A percentile compares a stretch with the other conserved stretches of the same genome.
Evolutionary conservation across 2,888 invertebrate genomes (phyloP).

Genomic region (Drosophila anceps): DNA sequence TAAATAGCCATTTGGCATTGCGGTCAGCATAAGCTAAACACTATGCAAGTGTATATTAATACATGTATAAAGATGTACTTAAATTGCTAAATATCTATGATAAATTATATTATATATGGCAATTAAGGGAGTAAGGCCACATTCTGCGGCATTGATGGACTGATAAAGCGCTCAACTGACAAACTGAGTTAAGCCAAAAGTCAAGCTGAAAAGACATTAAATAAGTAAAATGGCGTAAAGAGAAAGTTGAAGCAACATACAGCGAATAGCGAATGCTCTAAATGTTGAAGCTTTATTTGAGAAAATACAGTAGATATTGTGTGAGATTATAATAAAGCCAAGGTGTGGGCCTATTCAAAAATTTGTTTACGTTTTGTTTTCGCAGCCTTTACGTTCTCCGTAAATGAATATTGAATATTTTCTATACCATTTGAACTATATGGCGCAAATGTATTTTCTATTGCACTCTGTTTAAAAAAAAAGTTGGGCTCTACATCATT

Average conservation of each 20-base stretch:
- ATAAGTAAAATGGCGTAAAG: background rate
- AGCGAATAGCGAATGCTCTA: conserved; percentile 2
- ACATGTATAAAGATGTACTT: background rate
- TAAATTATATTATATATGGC: conserved; percentile 21
- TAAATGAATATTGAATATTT: no score
- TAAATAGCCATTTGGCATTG: conserved; percentile 35
- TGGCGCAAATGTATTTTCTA: no score
- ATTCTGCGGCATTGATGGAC: conserved; percentile 27
- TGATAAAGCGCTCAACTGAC: conserved; percentile 23
- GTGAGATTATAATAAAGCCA: background rate
- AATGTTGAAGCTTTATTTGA: background rate
- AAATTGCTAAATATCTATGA: background rate
- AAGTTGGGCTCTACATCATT: no score
- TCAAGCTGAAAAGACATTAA: conserved; percentile 18
- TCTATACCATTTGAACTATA: no score
- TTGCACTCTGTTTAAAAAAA: no score
- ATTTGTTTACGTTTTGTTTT: no score
- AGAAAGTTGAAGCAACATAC: background rate
- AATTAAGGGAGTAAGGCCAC: conserved; percentile 62
- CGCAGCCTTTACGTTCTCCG: no score
- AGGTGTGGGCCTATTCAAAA: background rate
- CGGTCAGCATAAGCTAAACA: conserved; percentile 34
- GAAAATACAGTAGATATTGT: no score
- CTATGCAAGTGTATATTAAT: background rate
- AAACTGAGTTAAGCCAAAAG: conserved; percentile 20